phyloP scores from a whole-genome alignment of 1,140 invertebrate genomes.

The Heliconius congener region DNA sequence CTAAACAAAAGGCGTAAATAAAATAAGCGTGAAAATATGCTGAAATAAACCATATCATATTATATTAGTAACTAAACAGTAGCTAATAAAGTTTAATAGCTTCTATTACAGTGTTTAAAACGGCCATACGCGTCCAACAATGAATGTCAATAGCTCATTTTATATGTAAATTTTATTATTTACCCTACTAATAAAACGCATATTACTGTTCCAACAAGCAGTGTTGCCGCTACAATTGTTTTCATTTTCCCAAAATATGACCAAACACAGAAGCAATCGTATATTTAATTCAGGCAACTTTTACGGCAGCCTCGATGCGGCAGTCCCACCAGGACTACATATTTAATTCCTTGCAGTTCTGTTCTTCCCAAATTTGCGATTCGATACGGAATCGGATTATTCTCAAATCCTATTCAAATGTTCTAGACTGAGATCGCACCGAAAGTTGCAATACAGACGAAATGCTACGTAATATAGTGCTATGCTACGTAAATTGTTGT shows the following conservation, averaged over 20 bases:
- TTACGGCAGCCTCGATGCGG: neutral
- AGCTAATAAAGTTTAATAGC: neutral
- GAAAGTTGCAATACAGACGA: neutral
- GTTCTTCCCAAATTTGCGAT: slow-evolving; percentile 1
- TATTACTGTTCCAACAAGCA: neutral
- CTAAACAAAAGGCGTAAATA: neutral
- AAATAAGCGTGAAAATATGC: neutral
- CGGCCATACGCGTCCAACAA: neutral
- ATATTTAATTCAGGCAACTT: slow-evolving; percentile 7
- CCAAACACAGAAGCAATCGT: neutral
- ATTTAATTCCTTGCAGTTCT: neutral
- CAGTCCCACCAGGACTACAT: neutral
- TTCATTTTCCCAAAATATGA: neutral
- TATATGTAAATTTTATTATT: slow-evolving; percentile 4
- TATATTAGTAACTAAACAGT: neutral
- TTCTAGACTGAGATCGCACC: neutral
- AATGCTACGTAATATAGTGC: neutral
- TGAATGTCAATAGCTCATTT: neutral
- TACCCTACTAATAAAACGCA: neutral
- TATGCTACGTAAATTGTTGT: neutral
- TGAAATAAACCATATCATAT: neutral
- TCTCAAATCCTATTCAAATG: neutral
- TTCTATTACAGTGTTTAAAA: neutral
- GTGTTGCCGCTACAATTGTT: neutral
- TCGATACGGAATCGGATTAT: slow-evolving; percentile 1